Base-by-base conservation (phyloP, 37 sponge, comb jelly and placozoan species). In the Agelas oroides region DNA sequence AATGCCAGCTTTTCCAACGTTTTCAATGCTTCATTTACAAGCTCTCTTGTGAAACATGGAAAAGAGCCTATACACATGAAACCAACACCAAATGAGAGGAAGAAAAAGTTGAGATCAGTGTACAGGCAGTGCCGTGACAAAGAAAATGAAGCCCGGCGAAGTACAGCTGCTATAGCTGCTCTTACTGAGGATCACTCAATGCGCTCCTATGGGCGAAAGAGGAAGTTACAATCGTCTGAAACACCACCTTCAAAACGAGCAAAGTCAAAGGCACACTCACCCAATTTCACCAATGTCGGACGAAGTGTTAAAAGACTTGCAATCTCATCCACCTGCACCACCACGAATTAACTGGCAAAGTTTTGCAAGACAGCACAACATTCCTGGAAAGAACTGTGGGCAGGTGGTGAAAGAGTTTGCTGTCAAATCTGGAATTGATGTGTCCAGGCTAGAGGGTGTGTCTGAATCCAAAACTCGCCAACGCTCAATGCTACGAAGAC, bases 351-450 rank as follows among this genome's bases (percentile, higher is more conserved):
- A 75, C n/a, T 75, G 75, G 75, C 30, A 31, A n/a, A 52, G 23
- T n/a, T 75, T 75, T 53, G 75, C 75, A n/a, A n/a, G n/a, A n/a
- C n/a, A n/a, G n/a, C n/a, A n/a, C n/a, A n/a, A n/a, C n/a, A n/a
- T n/a, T n/a, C 14, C n/a, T 24, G 19, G 59, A 75, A 17, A 56
- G 53, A 23, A 30, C n/a, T 53, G 58, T 75, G 16, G 11, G 30
- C 72, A 82, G 31, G 63, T 61, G 30, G 66, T 60, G 27, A 74
- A 65, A 21, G 76, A 84, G 74, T 73, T 75, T 36, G 75, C 75
- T 23, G 23, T 24, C 1, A 38, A 54, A 31, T 59, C 60, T 60
- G 66, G 66, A 3, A 70, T 71, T 36, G 83, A 82, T 37, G 31
- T 35, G 13, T 27, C 32, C 15, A 70, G 3, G 41, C n/a, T 73